Evolutionary conservation across 1,140 invertebrate genomes (phyloP).

Genomic region (Drosophila saltans): DNA sequence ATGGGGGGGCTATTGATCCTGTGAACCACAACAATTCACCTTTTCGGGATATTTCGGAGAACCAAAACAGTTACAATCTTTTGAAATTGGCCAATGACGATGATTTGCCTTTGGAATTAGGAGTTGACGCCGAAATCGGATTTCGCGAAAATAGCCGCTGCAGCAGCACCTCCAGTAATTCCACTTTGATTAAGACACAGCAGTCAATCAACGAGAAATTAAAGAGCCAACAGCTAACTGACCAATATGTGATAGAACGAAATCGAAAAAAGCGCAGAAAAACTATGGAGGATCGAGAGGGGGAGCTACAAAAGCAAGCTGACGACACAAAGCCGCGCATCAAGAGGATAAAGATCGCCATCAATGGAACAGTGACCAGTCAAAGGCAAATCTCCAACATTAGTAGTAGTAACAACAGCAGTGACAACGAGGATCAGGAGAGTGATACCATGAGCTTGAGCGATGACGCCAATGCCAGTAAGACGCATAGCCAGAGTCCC

Average conservation of each 20-base stretch:
- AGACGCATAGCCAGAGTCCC: neutral
- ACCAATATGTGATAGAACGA: conserved; percentile 27
- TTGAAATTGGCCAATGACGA: conserved; percentile 42
- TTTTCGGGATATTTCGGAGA: neutral
- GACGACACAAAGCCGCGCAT: conserved; percentile 18
- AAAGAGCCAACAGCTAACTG: conserved; percentile 21
- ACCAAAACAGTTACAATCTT: conserved; percentile 40
- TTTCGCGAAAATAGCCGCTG: conserved; percentile 3
- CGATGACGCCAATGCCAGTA: conserved; percentile 1
- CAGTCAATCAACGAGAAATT: conserved; percentile 46
- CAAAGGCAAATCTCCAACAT: conserved; percentile 36
- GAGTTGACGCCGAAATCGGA: neutral
- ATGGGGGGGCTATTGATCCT: neutral
- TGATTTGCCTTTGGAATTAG: neutral
- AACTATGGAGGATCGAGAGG: neutral
- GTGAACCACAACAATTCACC: neutral
- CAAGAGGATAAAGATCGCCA: conserved; percentile 59
- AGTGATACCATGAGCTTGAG: neutral
- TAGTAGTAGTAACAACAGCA: conserved; percentile 38
- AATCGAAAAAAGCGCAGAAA: conserved; percentile 47
- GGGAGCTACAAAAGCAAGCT: neutral
- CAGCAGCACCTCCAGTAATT: conserved; percentile 44
- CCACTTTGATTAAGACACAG: conserved; percentile 41
- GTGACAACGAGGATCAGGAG: conserved; percentile 39
- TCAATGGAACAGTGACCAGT: conserved; percentile 47